A percentile compares a stretch with the other conserved stretches of the same genome.
Conservation (phyloP, 1,140 invertebrate genomes). For the Nebria ingens region DNA sequence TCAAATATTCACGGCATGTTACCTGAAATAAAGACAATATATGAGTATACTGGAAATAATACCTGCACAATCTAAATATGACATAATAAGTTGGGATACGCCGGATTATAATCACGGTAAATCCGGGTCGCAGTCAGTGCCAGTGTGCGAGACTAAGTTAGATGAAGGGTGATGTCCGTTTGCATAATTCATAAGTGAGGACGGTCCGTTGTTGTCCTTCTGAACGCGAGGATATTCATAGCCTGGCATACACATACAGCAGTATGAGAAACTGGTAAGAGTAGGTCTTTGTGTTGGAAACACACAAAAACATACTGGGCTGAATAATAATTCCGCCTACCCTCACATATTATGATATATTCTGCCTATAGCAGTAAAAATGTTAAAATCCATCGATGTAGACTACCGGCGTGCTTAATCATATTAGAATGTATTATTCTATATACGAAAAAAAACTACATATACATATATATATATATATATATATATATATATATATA, state of each 20-base stretch:
- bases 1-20: slow-evolving; percentile 17
- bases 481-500: too few relatives aligned
- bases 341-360: too few relatives aligned
- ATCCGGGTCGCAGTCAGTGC: not conserved
- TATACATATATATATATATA: too few relatives aligned
- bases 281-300: not conserved
- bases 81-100: slow-evolving; percentile 4
- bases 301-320: not conserved
- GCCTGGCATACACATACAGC: not conserved
- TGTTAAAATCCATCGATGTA: too few relatives aligned
- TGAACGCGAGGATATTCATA: not conserved
- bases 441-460: too few relatives aligned
- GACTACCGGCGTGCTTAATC: too few relatives aligned
- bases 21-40: slow-evolving; percentile 16
- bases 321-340: not conserved
- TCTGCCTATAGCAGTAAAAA: too few relatives aligned
- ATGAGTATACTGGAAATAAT: not conserved
- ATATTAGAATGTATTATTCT: too few relatives aligned
- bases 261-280: not conserved
- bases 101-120: slow-evolving; percentile 3
- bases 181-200: slow-evolving; percentile 3
- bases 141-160: not conserved
- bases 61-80: slow-evolving; percentile 2
- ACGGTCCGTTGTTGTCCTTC: not conserved
- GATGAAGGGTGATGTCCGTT: not conserved